These are phyloP conservation scores for Dipodomys spectabilis DNA, from an alignment of 2,113 vertebrate genomes.

Conservation along the genomic window DNA sequence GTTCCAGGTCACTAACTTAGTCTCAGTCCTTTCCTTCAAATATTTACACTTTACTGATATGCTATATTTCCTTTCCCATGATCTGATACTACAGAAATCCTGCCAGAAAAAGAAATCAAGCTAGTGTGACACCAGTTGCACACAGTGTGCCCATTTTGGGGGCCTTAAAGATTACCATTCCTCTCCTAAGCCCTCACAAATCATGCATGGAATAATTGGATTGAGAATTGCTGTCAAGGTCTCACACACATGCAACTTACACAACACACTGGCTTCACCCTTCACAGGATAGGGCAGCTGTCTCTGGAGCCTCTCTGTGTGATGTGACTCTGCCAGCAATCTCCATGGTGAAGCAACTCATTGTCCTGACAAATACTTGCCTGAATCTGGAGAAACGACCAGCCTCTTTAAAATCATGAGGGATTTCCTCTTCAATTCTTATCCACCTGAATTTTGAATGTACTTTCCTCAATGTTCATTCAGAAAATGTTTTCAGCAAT, in stretches of 20 bases:
- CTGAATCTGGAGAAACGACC: too few relatives aligned
- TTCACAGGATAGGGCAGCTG: background rate
- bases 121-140: background rate
- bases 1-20: background rate
- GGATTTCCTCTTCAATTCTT: background rate
- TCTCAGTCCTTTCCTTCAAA: background rate
- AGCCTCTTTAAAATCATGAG: background rate
- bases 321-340: fast-evolving
- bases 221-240: constrained; percentile 39
- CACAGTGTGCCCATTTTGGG: background rate
- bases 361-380: background rate
- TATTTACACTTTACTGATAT: background rate
- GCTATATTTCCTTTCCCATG: background rate
- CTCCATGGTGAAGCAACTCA: background rate
- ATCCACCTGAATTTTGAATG: background rate
- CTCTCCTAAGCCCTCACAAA: background rate
- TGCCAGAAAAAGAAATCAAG: background rate
- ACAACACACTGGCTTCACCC: background rate
- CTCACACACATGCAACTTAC: background rate
- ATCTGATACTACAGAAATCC: background rate
- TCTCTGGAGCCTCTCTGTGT: background rate
- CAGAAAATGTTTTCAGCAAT: background rate
- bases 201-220: background rate
- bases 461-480: background rate
- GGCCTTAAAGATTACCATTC: background rate